phyloP scores from a whole-genome alignment of 2,888 invertebrate genomes.

The Bunonema sp. region DNA sequence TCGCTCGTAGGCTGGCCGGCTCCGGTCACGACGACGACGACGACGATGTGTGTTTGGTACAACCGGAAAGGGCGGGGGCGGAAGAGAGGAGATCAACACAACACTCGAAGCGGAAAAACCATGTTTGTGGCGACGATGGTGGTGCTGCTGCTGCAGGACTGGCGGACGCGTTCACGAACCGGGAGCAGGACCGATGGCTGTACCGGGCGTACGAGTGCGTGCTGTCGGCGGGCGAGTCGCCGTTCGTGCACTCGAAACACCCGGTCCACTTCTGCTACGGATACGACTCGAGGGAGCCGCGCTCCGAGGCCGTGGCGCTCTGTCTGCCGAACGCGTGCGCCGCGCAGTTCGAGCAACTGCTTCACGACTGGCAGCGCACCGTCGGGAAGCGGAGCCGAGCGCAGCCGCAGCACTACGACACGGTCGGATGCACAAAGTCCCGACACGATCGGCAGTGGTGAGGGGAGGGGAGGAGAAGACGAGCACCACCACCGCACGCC shows the following conservation, averaged over 20 bases:
- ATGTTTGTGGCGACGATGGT: no score
- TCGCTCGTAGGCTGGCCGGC: no score
- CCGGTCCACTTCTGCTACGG: conserved; percentile 40
- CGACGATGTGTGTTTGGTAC: no score
- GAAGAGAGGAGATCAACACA: no score
- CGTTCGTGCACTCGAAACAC: conserved; percentile 36
- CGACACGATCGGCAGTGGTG: conserved; percentile 36
- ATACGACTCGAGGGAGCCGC: conserved; percentile 11
- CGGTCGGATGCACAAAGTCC: conserved; percentile 33
- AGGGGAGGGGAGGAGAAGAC: background rate
- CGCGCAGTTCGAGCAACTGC: background rate
- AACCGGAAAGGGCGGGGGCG: no score
- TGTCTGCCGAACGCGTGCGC: background rate
- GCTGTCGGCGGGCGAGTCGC: conserved; percentile 37
- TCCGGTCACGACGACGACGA: no score
- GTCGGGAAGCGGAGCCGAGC: background rate
- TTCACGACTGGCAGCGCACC: background rate
- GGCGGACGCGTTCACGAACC: conserved; percentile 15
- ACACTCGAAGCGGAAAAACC: no score
- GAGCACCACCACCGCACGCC: background rate
- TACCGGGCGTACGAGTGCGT: conserved; percentile 32
- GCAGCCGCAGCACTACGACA: conserved; percentile 8
- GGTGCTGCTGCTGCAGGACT: no score
- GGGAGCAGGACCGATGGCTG: conserved; percentile 41
- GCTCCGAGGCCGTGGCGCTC: background rate